Conservation (phyloP, 2,797 vertebrate species). For the Holocentrus rufus region DNA sequence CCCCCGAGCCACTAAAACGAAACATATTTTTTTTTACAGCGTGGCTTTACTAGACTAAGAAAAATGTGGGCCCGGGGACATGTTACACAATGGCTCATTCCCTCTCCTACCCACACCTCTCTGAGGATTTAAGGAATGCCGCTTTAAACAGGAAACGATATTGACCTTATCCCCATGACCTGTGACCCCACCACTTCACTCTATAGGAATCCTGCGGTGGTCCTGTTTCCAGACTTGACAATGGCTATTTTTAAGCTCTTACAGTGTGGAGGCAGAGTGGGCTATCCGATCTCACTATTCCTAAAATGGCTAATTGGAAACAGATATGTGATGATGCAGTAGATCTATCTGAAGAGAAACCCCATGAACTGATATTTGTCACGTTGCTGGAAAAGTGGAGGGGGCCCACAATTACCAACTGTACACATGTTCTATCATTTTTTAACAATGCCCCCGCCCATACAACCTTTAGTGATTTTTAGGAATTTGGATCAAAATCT, state of each 20-base stretch:
- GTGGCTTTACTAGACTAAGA: conserved; percentile 38
- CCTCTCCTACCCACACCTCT: conserved; percentile 64
- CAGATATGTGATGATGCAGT: conserved; percentile 42
- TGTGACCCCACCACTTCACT: conserved; percentile 48
- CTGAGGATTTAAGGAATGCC: conserved; percentile 75
- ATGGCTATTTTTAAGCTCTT: conserved; percentile 56
- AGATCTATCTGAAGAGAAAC: conserved; percentile 4
- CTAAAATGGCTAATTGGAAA: conserved; percentile 50
- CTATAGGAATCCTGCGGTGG: conserved; percentile 55
- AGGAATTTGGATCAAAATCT: no score
- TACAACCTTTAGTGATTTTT: no score
- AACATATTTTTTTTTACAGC: conserved; percentile 14
- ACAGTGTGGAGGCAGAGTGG: conserved; percentile 24
- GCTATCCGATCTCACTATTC: not conserved
- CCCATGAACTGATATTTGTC: conserved; percentile 27
- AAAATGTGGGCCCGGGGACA: conserved; percentile 53
- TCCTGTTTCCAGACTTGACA: conserved; percentile 28
- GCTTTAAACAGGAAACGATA: conserved; percentile 64
- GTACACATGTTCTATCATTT: no score
- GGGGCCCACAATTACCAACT: no score
- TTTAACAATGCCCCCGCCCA: no score
- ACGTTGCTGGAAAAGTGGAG: no score
- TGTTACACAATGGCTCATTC: conserved; percentile 54
- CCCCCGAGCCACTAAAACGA: not conserved
- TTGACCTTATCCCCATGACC: conserved; percentile 47